phyloP scores from a whole-genome alignment of 2,888 invertebrate species.

The Acronicta psi region DNA sequence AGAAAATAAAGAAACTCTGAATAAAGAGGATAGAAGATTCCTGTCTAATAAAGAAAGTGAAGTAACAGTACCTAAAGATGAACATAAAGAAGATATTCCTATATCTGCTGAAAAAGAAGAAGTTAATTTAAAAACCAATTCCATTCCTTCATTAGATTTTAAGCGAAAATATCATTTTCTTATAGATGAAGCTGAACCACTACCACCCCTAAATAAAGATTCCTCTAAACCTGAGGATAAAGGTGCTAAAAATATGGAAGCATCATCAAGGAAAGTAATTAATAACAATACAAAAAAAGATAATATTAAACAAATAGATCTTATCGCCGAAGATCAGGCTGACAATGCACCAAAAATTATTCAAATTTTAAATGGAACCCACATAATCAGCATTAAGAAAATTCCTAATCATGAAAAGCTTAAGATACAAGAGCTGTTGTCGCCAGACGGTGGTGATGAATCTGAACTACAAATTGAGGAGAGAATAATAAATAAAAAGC shows the following conservation, averaged over 20 bases:
- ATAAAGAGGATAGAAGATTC: neutral
- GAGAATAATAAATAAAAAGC: constrained; percentile 30
- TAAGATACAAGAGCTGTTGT: constrained; percentile 1
- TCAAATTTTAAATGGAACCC: constrained; percentile 37
- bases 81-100: neutral
- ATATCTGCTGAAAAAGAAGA: neutral
- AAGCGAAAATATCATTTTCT: constrained; percentile 21
- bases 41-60: neutral
- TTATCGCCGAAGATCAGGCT: neutral
- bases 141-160: neutral
- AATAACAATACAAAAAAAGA: neutral
- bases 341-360: constrained; percentile 7
- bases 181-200: constrained; percentile 32
- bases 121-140: neutral
- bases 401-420: constrained; percentile 2
- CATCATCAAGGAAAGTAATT: neutral
- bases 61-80: neutral
- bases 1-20: constrained; percentile 4
- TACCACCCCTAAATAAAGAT: constrained; percentile 13
- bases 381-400: constrained; percentile 35
- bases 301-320: neutral
- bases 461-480: constrained; percentile 8
- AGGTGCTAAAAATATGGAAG: constrained; percentile 4
- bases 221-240: neutral
- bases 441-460: neutral